Evolutionary conservation across 2,797 vertebrate species (phyloP), one percentile per base, ranked within the genome.

Genomic region (Rhyacichthys aspro): DNA sequence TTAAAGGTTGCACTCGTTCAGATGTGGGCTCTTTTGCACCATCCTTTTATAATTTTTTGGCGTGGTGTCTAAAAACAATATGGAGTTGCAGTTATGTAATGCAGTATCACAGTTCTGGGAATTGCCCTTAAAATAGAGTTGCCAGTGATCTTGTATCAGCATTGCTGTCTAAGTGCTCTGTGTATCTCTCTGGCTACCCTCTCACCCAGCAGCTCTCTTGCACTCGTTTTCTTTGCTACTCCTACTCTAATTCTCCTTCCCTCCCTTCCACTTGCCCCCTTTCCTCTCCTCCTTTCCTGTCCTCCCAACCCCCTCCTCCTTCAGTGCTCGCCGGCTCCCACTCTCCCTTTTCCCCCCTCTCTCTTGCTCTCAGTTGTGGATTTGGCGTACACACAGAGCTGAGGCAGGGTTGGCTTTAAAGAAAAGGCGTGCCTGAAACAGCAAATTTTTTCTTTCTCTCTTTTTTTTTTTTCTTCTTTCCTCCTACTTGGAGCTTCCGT

Each of bases 61-160:
- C 79, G 54, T 38, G 42, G 66, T 67, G 67, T 90, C 82, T 82
- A 83, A 85, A 86, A 90, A 90, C 88, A 86, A 88, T 88, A 90
- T 85, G 73, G 83, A 64, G 79, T 81, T 86, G 84, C 63, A 73
- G 85, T 92, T 92, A 91, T 90, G 86, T 89, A 92, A 91, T 86
- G 67, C 81, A 82, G 81, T 78, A 89, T 90, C 87, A 79, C 72
- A 86, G 86, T 91, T 90, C 88, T 90, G 89, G 86, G 91, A 92
- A 91, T 88, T 87, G 84, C 81, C 89, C 91, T 90, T 91, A 90
- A 92, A 91, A 91, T 91, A 91, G 90, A 85, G 89, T 88, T 88
- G 81, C 77, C 81, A 79, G 84, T 89, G 90, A 89, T 89, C 86
- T 87, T 86, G 85, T 89, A 88, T 90, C 87, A 82, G 86, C 54